phyloP scores from a whole-genome alignment of 2,888 invertebrate species.

The Villa cingulata region DNA sequence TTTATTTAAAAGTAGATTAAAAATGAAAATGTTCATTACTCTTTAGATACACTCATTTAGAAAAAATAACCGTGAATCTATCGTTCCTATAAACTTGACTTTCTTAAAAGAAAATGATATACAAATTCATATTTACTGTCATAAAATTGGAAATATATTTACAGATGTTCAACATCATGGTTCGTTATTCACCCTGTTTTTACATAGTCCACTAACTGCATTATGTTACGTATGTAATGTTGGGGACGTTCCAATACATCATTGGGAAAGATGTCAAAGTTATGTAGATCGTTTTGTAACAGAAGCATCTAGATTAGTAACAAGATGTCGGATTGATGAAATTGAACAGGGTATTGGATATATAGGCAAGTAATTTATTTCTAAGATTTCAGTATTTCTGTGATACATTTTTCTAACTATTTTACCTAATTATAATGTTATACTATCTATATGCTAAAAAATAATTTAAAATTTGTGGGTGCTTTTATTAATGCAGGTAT shows the following conservation, averaged over 20 bases:
- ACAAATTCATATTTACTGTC: slow-evolving; percentile 1
- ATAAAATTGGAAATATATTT: no score
- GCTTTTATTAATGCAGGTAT: no score
- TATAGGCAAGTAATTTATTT: slow-evolving; percentile 25
- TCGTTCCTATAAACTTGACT: no score
- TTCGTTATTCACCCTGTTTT: slow-evolving; percentile 86
- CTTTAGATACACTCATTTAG: no score
- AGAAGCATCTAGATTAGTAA: slow-evolving; percentile 73
- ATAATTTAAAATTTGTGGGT: no score
- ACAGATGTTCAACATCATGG: slow-evolving; percentile 75
- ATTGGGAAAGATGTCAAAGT: slow-evolving; percentile 83
- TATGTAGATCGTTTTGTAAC: slow-evolving; percentile 79
- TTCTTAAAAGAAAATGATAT: no score
- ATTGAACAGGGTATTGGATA: slow-evolving; percentile 37
- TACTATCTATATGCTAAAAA: no score
- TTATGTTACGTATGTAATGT: slow-evolving; percentile 86
- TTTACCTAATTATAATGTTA: no score
- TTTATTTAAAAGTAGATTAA: no score
- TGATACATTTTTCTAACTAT: no score
- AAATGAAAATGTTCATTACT: no score
- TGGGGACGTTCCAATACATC: slow-evolving; percentile 65
- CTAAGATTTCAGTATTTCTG: background rate
- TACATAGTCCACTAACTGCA: slow-evolving; percentile 85
- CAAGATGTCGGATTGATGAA: slow-evolving; percentile 67
- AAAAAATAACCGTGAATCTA: no score